These are phyloP conservation scores for Cepphus grylle DNA, from an alignment of 2,113 vertebrate genomes.

Conservation along the genomic window DNA sequence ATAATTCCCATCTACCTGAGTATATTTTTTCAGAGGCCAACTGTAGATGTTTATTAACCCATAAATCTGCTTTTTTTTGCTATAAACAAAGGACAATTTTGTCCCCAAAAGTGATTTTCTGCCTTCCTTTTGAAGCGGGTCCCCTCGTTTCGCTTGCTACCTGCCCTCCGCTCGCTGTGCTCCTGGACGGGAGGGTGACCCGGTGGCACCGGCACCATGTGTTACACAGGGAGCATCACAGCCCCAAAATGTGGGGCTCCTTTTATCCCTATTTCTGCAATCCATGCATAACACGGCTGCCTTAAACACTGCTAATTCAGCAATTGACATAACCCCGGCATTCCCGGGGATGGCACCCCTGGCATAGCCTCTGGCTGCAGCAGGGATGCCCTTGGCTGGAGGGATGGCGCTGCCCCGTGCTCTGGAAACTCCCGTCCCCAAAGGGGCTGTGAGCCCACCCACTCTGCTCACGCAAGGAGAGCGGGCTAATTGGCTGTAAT, in stretches of 20 bases:
- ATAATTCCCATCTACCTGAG: slow-evolving; percentile 81
- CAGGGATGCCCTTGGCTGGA: not conserved
- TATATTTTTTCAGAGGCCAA: slow-evolving; percentile 69
- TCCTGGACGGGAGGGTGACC: fast-evolving
- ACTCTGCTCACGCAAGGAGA: not conserved
- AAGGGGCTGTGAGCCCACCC: not conserved
- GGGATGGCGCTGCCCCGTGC: not conserved
- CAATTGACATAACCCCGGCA: fast-evolving
- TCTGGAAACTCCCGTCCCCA: not conserved
- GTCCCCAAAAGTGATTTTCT: not conserved
- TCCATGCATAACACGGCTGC: not conserved
- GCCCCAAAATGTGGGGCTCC: not conserved
- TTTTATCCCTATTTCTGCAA: not conserved
- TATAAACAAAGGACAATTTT: slow-evolving; percentile 15
- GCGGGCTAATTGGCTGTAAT: not conserved
- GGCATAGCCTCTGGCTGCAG: not conserved
- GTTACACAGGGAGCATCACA: not conserved
- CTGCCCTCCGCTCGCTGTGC: fast-evolving
- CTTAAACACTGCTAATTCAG: fast-evolving
- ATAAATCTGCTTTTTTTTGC: slow-evolving; percentile 61
- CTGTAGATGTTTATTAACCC: slow-evolving; percentile 78
- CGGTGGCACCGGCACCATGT: fast-evolving
- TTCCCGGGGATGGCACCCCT: not conserved
- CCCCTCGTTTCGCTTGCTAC: fast-evolving
- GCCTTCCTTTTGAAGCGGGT: not conserved